Evolutionary conservation across 2,113 vertebrate genomes (phyloP), one percentile per base, ranked within the genome.

Genomic region (Fukomys damarensis): DNA sequence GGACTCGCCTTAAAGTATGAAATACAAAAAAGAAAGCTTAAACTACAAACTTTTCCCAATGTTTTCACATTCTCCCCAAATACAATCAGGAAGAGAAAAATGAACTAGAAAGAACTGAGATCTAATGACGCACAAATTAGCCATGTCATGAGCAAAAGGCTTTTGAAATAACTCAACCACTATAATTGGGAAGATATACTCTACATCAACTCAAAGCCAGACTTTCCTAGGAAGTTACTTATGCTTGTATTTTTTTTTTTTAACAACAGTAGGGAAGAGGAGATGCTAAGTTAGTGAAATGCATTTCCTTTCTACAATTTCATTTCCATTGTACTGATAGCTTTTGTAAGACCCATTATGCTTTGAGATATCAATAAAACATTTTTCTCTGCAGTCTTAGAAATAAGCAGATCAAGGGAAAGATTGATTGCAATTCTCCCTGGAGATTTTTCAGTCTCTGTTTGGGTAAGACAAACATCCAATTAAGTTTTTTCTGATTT

Each of bases 401-500:
- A 96, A 85, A 94, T 81, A 91, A 96, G 68, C 38, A 87, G 65
- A 56, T 32, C n/a, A 86, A 81, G 56, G 56, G 26, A 63, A 77
- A 95, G 19, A 82, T 19, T 59, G 83, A 63, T 83, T 79, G 94
- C 49, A 58, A 22, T 49, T 94, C 54, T 95, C 58, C 26, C 76
- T 38, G 35, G 63, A 49, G 28, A 59, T 70, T 63, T 94, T 30
- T 93, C n/a, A 3, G 46, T 89, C 59, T 97, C 86, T 56, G 38
- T 77, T 93, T 81, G 76, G 85, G 46, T 85, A 87, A 84, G 30
- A 90, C 19, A 52, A 86, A 52, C 14, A 35, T 66, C 68, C 84
- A 85, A 7, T 95, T 95, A 32, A 20, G 20, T 86, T 94, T 94
- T 94, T 91, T 91, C 59, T 91, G n/a, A 43, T 58, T 92, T 68